These are phyloP conservation scores for Sinocyclocheilus anophthalmus DNA, from an alignment of 2,113 vertebrate species.

Conservation along the genomic window DNA sequence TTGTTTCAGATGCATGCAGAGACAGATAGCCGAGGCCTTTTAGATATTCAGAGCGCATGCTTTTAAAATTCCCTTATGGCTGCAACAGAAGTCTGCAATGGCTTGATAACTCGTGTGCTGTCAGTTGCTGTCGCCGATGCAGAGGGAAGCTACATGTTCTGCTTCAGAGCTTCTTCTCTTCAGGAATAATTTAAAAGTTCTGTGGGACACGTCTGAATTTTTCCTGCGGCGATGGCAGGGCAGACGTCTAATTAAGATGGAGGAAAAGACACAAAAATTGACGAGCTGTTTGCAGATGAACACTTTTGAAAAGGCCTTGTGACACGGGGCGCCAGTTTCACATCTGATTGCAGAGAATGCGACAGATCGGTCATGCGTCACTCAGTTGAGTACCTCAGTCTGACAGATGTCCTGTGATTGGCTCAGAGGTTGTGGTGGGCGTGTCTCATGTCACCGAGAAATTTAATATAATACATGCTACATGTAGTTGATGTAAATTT, in stretches of 20 bases:
- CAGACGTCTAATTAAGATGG: conserved; percentile 36
- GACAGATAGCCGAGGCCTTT: conserved; percentile 12
- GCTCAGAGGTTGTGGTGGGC: neutral
- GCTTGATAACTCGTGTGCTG: conserved; percentile 44
- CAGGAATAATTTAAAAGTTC: conserved; percentile 40
- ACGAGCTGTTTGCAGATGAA: neutral
- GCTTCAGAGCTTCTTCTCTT: conserved; percentile 11
- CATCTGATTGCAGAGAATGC: neutral
- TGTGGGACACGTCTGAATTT: neutral
- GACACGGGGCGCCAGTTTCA: neutral
- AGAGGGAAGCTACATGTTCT: conserved; percentile 11
- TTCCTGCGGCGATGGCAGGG: conserved; percentile 3
- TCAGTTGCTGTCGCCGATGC: neutral
- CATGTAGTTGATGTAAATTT: neutral
- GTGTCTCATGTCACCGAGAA: neutral
- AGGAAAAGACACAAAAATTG: neutral
- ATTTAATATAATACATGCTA: neutral
- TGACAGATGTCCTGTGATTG: neutral
- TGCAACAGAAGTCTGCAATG: conserved; percentile 22
- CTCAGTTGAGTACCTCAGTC: neutral
- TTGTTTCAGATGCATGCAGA: conserved; percentile 25
- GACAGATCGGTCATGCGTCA: neutral
- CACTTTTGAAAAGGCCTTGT: neutral
- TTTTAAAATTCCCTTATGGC: conserved; percentile 32
- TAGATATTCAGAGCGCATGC: conserved; percentile 2